Base-by-base conservation (phyloP, 2,888 invertebrate species). In the Epistrophe grossulariae region DNA sequence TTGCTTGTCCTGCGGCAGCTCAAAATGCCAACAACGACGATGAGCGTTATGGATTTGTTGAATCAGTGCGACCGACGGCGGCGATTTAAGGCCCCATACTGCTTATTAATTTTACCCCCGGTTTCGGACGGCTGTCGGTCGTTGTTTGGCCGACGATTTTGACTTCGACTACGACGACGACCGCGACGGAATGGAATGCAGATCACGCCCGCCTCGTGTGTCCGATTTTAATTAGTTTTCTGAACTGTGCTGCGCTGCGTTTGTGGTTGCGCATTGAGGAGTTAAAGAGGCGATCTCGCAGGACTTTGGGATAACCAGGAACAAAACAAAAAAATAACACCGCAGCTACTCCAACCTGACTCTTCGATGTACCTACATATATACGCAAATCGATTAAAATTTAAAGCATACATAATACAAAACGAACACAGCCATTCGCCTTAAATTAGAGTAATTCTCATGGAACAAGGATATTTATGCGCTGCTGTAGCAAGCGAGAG, bases 371-470 rank as follows among this genome's bases (percentile, higher is more conserved):
- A 24, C n/a, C n/a, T 24, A 24, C 24, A 1, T 24, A 24, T 24
- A 24, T 91, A 92, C 92, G 91, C 90, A 92, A 92, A 92, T 92
- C 92, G 92, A 92, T 92, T 92, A 92, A 92, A 92, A 92, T 91
- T 92, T 91, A 79, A 85, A 88, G 81, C 79, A 80, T 85, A 88
- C 79, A 83, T 88, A 85, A 88, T 68, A 85, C 84, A 84, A 84
- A 85, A 24, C 76, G 77, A 68, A 79, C 81, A 78, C 90, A 91
- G 89, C 90, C 91, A 91, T 91, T 92, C 91, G 91, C 91, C 91
- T 91, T 91, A 92, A 92, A 92, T 92, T 92, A 92, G 92, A 91
- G 92, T 91, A 92, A 92, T 92, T 92, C 92, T 91, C 91, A 91
- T 90, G 91, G 89, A 88, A 88, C 88, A 89, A 88, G 88, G 88